Evolutionary conservation across 1,140 invertebrate genomes (phyloP).

Genomic region (Forficula auricularia): DNA sequence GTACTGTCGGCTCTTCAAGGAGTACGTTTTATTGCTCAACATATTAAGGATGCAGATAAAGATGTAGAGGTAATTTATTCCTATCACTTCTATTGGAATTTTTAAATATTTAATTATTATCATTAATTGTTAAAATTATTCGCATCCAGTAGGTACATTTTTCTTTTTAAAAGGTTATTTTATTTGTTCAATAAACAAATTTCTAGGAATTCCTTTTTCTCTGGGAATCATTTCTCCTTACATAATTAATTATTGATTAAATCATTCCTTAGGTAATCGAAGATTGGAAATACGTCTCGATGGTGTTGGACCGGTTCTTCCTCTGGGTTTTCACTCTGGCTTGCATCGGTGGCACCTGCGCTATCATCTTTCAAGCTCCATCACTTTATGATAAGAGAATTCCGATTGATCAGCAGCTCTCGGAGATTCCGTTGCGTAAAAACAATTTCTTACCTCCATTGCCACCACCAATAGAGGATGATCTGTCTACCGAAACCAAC

Average conservation of each 20-base stretch:
- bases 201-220: no score
- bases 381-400: constrained; percentile 79
- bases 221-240: no score
- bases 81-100: no score
- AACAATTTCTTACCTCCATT: constrained; percentile 13
- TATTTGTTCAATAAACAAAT: no score
- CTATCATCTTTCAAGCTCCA: constrained; percentile 89
- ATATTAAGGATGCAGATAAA: constrained; percentile 88
- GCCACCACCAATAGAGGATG: no score
- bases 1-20: constrained; percentile 80
- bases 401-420: constrained; percentile 68
- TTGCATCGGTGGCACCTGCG: constrained; percentile 75
- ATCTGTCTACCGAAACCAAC: no score
- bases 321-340: constrained; percentile 92
- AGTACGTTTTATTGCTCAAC: constrained; percentile 89
- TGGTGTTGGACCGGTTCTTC: constrained; percentile 93
- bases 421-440: constrained; percentile 47
- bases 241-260: no score
- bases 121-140: no score
- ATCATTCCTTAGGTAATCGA: constrained; percentile 58
- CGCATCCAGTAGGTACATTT: no score
- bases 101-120: no score
- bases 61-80: constrained; percentile 63
- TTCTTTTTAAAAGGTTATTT: no score
- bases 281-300: constrained; percentile 99